Evolutionary conservation across 1,140 invertebrate species (phyloP), one percentile per base, ranked within the genome.

Genomic region (Papilio polyxenes): DNA sequence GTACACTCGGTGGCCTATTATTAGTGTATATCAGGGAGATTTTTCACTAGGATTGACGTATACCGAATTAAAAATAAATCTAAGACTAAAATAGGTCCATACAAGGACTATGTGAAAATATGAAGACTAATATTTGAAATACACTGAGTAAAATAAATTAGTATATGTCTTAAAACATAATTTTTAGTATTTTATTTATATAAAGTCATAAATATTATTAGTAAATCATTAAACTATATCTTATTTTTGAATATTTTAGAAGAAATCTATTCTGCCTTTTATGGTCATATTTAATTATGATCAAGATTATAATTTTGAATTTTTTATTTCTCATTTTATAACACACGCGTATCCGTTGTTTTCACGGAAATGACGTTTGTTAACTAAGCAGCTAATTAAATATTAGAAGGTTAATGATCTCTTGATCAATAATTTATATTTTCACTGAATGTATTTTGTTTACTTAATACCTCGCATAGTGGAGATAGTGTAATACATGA

Each of bases 1-100:
- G 75, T 76, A 76, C 48, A 53, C n/a, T 49, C n/a, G 3, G 44
- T 48, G 20, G 20, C n/a, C 48, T 76, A 76, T 76, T 76, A 76
- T 76, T 69, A 69, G 23, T 13, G 31, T 69, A 69, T 69, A 9
- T 37, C 13, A 13, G 0, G 37, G 62, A 69, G 10, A 9, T 2
- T 37, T 69, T 37, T 69, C 23, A 65, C 10, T 65, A 31, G 62
- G 20, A 23, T 23, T 9, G 65, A 69, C 37, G 31, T 9, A 31
- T 69, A 37, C 3, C 7, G 37, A 31, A 4, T 69, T 2, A 69
- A 69, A 69, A 69, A 7, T 37, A 37, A 69, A 13, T 13, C 10
- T 13, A 37, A 37, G 0, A 69, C 0, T 15, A 10, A 7, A 62
- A 9, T 59, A 20, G 17, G 56, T 31, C 13, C 9, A 74, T 44